These are phyloP conservation scores for Heliothis peltigera DNA, from an alignment of 2,888 invertebrate species.

Conservation along the genomic window DNA sequence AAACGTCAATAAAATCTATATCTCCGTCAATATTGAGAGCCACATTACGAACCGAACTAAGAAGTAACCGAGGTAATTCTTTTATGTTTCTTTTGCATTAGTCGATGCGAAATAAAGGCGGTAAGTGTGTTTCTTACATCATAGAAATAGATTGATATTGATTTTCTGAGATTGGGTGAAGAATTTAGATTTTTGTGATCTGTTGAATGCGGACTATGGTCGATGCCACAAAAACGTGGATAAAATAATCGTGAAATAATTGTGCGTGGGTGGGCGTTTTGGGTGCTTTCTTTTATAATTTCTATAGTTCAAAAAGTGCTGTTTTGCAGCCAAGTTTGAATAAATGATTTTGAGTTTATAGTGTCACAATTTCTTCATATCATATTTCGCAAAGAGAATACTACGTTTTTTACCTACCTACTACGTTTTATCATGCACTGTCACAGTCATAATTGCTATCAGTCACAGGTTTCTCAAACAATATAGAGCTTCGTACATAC, in stretches of 20 bases:
- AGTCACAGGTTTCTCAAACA: conserved; percentile 8
- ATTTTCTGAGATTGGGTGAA: not conserved
- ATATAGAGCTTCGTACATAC: conserved; percentile 5
- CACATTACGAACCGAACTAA: conserved; percentile 23
- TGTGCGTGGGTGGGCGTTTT: too few species aligned
- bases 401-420: too few species aligned
- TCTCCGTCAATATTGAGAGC: conserved; percentile 32
- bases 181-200: not conserved
- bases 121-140: conserved; percentile 1
- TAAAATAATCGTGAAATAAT: too few species aligned
- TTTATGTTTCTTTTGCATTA: conserved; percentile 38
- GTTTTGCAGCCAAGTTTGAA: too few species aligned
- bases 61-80: conserved; percentile 26
- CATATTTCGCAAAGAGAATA: too few species aligned
- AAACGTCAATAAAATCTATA: conserved; percentile 19
- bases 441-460: not conserved
- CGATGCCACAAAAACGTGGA: too few species aligned
- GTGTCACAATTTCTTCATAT: too few species aligned
- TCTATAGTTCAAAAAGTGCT: too few species aligned
- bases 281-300: too few species aligned
- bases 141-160: not conserved
- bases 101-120: conserved; percentile 13
- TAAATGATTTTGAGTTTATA: too few species aligned
- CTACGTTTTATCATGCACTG: too few species aligned
- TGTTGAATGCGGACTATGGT: too few species aligned